Evolutionary conservation across 2,113 vertebrate species (phyloP).

Genomic region (Anser brachyrhynchus): DNA sequence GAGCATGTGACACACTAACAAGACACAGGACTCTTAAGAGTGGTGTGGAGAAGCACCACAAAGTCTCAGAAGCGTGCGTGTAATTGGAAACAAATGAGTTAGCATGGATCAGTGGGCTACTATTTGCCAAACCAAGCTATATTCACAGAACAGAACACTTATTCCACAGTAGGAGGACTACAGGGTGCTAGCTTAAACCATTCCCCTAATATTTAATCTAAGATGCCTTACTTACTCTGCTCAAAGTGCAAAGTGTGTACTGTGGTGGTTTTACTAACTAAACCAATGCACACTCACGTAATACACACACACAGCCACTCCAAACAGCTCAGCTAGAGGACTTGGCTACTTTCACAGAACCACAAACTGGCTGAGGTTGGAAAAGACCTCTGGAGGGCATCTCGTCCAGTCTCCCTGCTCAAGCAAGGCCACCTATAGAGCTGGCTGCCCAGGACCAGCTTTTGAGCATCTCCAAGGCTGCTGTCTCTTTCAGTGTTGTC

Average conservation of each 20-base stretch:
- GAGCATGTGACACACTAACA: background rate
- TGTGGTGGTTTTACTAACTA: too few species aligned
- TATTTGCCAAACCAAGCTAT: rapidly evolving
- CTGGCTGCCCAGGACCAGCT: background rate
- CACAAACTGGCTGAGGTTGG: background rate
- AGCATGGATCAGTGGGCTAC: background rate
- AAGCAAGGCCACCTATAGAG: background rate
- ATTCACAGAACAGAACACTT: background rate
- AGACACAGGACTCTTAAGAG: background rate
- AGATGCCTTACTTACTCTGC: background rate
- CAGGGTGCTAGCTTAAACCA: background rate
- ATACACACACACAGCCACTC: background rate
- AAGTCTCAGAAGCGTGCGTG: background rate
- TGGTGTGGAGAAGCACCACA: background rate
- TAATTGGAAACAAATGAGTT: background rate
- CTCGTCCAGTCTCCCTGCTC: background rate
- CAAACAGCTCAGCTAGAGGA: background rate
- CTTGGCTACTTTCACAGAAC: background rate
- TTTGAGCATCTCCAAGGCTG: background rate
- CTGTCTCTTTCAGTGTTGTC: background rate
- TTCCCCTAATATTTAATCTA: background rate
- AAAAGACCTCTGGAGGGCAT: background rate
- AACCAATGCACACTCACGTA: too few species aligned
- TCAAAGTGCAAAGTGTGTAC: background rate
- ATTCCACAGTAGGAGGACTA: background rate